Evolutionary conservation across 2,113 vertebrate species (phyloP).

Genomic region (Hippoglossus stenolepis): DNA sequence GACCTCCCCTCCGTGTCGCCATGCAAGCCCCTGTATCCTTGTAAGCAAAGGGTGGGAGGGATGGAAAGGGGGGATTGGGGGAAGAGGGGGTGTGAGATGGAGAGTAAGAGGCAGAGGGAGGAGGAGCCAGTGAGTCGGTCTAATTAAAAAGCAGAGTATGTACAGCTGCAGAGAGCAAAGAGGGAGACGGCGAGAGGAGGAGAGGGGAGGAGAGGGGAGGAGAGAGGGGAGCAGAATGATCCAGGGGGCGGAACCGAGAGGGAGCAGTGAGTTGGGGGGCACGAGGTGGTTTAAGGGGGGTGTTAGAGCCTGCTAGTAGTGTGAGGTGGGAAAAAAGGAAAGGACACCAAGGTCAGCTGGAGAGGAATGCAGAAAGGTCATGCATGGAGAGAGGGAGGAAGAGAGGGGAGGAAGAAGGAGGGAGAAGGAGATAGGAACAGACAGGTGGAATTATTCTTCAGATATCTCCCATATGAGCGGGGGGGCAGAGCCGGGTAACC

Average conservation of each 20-base stretch:
- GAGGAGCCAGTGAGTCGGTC: conserved; percentile 75
- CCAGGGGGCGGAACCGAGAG: conserved; percentile 58
- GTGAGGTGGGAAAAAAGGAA: conserved; percentile 45
- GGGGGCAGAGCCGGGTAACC: conserved; percentile 51
- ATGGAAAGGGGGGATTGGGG: conserved; percentile 14
- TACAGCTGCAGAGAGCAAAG: conserved; percentile 76
- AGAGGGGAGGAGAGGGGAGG: conserved; percentile 53
- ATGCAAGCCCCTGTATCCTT: conserved; percentile 71
- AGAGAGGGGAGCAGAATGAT: conserved; percentile 59
- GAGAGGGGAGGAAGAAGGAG: conserved; percentile 23
- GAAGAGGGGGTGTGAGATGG: conserved; percentile 26
- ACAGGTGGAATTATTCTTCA: conserved; percentile 75
- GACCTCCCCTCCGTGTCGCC: conserved; percentile 73
- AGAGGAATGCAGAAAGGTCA: conserved; percentile 73
- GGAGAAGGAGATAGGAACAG: conserved; percentile 64
- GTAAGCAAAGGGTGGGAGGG: conserved; percentile 50
- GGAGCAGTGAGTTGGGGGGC: conserved; percentile 41
- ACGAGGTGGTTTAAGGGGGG: conserved; percentile 13
- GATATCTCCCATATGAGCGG: conserved; percentile 66
- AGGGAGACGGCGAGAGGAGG: conserved; percentile 55
- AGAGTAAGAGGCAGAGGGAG: conserved; percentile 63
- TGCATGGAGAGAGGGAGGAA: conserved; percentile 16
- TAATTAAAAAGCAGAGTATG: conserved; percentile 86
- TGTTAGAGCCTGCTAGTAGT: conserved; percentile 30
- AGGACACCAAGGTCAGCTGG: conserved; percentile 77